Percentiles rank a stretch among this genome's conserved stretches.
Evolutionary conservation across 2,797 vertebrate species (phyloP).

Genomic region (Schizopygopsis malacanthus): DNA sequence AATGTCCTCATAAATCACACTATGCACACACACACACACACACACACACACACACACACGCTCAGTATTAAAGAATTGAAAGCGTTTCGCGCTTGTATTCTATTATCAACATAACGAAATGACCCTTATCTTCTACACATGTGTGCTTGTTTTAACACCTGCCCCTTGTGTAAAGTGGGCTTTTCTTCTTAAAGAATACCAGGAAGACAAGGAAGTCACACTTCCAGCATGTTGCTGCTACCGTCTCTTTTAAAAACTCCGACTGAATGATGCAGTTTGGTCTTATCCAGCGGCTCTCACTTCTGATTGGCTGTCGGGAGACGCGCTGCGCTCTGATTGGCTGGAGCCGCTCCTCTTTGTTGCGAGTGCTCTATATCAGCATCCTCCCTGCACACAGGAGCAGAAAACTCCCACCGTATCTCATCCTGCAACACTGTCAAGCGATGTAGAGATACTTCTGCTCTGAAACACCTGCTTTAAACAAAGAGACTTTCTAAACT

Average conservation of each 20-base stretch:
- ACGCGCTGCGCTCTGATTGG: conserved; percentile 59
- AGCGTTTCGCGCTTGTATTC: neutral
- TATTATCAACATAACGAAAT: neutral
- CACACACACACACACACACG: too few species aligned
- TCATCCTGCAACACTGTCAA: conserved; percentile 35
- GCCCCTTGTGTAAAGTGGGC: neutral
- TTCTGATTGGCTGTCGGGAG: conserved; percentile 50
- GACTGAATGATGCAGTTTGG: neutral
- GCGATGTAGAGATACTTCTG: neutral
- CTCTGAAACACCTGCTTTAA: neutral
- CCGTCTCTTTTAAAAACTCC: conserved; percentile 7
- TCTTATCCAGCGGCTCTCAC: conserved; percentile 31
- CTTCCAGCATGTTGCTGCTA: conserved; percentile 26
- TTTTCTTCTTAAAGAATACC: conserved; percentile 52
- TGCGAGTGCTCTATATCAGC: conserved; percentile 33
- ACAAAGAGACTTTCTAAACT: neutral
- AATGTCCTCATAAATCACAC: too few species aligned
- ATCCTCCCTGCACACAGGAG: conserved; percentile 5
- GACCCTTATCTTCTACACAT: neutral
- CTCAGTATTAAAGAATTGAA: too few species aligned
- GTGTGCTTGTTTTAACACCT: neutral
- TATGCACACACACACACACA: too few species aligned
- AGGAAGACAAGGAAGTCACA: conserved; percentile 45
- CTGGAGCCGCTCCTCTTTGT: conserved; percentile 45
- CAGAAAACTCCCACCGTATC: neutral